Evolutionary conservation across 1,140 invertebrate genomes (phyloP), one percentile per base, ranked within the genome.

Genomic region (Xylocopa sonorina): DNA sequence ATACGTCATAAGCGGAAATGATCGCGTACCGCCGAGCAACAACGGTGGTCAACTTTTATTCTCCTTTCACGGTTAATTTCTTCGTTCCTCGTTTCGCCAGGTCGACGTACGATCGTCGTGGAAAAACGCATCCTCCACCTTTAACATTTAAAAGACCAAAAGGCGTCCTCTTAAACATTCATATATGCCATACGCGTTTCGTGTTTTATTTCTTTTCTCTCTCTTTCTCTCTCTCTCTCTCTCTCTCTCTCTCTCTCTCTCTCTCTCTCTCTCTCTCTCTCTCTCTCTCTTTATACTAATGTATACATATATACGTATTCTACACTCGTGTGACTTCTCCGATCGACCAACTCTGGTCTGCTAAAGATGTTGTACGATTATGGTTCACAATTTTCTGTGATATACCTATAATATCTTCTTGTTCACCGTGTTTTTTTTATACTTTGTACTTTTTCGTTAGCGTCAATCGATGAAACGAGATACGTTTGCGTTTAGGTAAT

Each of bases 351-450:
- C 66, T n/a, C n/a, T 16, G 41, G 16, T 57, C 27, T 60, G 29
- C 38, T 48, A 46, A 62, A 55, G 48, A 55, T 55, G 53, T 57
- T 67, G n/a, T 46, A 34, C 51, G 64, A n/a, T n/a, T n/a, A 55
- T 18, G 32, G 43, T 68, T 84, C 67, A 84, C 62, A 57, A 80
- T 77, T 57, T 57, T 69, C 82, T 85, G 83, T 85, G 83, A 84
- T 85, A 85, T 21, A 32, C n/a, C n/a, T n/a, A n/a, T n/a, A n/a
- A n/a, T n/a, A n/a, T n/a, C n/a, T n/a, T 74, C 27, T 67, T 66
- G 75, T 48, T 68, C 6, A 50, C 38, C 60, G 3, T 72, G 29
- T 50, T n/a, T n/a, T n/a, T n/a, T n/a, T n/a, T n/a, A n/a, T 62
- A 73, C 55, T 43, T 46, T 34, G 63, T 57, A 67, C 29, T 24